These are phyloP conservation scores for Dendrolimus kikuchii DNA, from an alignment of 1,140 invertebrate genomes.

Conservation along the genomic window DNA sequence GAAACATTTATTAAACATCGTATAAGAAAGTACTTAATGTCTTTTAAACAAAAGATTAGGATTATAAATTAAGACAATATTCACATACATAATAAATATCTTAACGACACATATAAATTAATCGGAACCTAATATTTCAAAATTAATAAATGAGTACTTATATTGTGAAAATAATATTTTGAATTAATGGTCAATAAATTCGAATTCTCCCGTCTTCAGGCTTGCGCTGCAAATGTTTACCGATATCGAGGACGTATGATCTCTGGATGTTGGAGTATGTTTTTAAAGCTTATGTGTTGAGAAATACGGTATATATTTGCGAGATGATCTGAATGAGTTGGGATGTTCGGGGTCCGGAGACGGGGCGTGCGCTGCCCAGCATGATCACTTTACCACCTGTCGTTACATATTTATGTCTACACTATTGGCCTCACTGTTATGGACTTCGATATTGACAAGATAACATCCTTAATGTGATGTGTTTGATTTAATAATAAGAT, in stretches of 20 bases:
- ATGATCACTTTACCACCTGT: constrained; percentile 70
- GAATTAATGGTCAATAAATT: constrained; percentile 73
- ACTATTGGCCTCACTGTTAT: constrained; percentile 70
- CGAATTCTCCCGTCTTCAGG: constrained; percentile 69
- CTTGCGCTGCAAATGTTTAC: constrained; percentile 53
- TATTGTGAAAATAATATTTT: constrained; percentile 73
- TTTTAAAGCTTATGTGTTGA: constrained; percentile 25
- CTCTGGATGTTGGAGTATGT: constrained; percentile 10
- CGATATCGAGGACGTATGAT: constrained; percentile 18
- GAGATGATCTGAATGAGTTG: constrained; percentile 20
- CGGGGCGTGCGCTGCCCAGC: constrained; percentile 63
- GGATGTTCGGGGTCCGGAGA: constrained; percentile 14
- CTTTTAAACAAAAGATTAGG: constrained; percentile 61
- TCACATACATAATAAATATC: constrained; percentile 71
- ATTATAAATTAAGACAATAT: constrained; percentile 68
- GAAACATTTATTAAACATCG: constrained; percentile 35
- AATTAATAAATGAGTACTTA: constrained; percentile 73
- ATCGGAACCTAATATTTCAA: constrained; percentile 72
- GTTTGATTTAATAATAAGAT: constrained; percentile 74
- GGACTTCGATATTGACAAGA: constrained; percentile 74
- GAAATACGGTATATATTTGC: constrained; percentile 45
- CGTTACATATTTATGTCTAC: constrained; percentile 72
- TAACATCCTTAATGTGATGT: constrained; percentile 75
- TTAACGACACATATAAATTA: constrained; percentile 72
- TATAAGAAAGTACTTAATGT: constrained; percentile 34